Percentiles rank a stretch among this genome's conserved stretches.
phyloP scores from a whole-genome alignment of 2,797 vertebrate species.

The Acrocephalus scirpaceus region DNA sequence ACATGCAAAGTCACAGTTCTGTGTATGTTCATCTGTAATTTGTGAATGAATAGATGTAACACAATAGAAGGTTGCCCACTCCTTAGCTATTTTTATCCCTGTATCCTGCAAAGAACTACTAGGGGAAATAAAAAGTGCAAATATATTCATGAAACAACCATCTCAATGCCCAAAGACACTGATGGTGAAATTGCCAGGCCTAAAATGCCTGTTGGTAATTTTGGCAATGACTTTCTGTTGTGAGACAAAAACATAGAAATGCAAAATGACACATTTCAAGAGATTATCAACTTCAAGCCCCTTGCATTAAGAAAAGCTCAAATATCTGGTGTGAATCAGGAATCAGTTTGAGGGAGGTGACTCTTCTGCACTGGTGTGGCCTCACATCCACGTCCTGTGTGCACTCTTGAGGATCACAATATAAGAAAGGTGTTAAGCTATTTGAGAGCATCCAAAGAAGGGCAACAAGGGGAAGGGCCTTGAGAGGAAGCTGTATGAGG shows the following conservation, averaged over 20 bases:
- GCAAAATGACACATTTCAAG: not conserved
- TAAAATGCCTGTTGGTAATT: not conserved
- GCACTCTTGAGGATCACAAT: not conserved
- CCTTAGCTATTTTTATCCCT: not conserved
- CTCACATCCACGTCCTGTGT: fast-evolving
- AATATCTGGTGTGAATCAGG: not conserved
- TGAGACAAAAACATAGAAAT: not conserved
- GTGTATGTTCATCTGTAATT: not conserved
- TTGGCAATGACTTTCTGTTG: not conserved
- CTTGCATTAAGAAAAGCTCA: not conserved
- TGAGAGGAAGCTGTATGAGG: fast-evolving
- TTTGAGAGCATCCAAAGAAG: not conserved
- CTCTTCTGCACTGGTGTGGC: not conserved
- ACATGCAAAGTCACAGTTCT: not conserved
- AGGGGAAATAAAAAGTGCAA: not conserved
- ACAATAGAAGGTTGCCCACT: not conserved
- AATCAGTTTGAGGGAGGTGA: not conserved
- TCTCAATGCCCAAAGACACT: not conserved
- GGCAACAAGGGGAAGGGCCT: not conserved
- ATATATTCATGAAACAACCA: not conserved
- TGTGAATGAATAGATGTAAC: not conserved
- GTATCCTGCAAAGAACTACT: not conserved
- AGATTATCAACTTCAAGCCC: not conserved
- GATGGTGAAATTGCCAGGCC: not conserved
- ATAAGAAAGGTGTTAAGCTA: too few species aligned